phyloP scores from a whole-genome alignment of 2,113 vertebrate species.

The Holacanthus passer region DNA sequence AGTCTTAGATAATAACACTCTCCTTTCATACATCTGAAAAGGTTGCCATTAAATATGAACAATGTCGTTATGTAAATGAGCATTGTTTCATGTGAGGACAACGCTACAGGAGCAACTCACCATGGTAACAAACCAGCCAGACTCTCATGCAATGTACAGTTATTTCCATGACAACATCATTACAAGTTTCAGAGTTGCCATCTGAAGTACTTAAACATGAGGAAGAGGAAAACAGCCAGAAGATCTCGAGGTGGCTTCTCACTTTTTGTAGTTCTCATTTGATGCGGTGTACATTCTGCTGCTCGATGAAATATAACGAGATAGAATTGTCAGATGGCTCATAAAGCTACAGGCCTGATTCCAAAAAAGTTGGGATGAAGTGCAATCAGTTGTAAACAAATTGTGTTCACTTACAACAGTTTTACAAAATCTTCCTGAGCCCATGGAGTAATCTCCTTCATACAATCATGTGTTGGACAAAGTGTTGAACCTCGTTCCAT shows the following conservation, averaged over 20 bases:
- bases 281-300: slow-evolving; percentile 15
- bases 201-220: slow-evolving; percentile 62
- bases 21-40: slow-evolving; percentile 6
- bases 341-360: slow-evolving; percentile 52
- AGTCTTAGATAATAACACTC: neutral
- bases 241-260: slow-evolving; percentile 58
- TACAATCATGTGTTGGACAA: too few species aligned
- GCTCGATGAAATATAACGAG: slow-evolving; percentile 28
- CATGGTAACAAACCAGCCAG: slow-evolving; percentile 71
- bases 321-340: slow-evolving; percentile 18
- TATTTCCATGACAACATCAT: slow-evolving; percentile 75
- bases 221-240: slow-evolving; percentile 49
- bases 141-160: slow-evolving; percentile 51
- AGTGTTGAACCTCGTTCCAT: too few species aligned
- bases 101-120: slow-evolving; percentile 54
- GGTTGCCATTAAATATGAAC: slow-evolving; percentile 38
- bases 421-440: too few species aligned
- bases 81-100: slow-evolving; percentile 50
- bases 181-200: slow-evolving; percentile 67
- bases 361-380: too few species aligned
- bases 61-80: slow-evolving; percentile 58
- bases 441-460: too few species aligned
- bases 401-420: too few species aligned
- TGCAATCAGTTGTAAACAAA: too few species aligned
- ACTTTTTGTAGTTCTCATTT: slow-evolving; percentile 35